Evolutionary conservation across 2,797 vertebrate genomes (phyloP).

Genomic region (Anomalospiza imberbis): DNA sequence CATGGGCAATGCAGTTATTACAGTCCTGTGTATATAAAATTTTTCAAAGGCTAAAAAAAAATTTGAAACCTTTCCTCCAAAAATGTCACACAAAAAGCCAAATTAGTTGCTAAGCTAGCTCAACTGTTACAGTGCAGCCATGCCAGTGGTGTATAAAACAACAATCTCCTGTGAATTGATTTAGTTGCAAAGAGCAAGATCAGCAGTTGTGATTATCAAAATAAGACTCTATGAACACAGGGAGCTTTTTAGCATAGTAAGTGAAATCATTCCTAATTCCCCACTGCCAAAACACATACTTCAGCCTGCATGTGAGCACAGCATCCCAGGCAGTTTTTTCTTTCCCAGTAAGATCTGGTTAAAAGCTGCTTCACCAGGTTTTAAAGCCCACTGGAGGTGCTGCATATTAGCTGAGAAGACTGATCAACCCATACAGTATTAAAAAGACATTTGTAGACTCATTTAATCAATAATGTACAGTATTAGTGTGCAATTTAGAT

Average conservation of each 20-base stretch:
- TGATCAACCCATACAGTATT: conserved; percentile 59
- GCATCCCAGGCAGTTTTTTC: not conserved
- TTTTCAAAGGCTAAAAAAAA: not conserved
- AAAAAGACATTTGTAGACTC: conserved; percentile 66
- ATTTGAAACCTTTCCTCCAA: not conserved
- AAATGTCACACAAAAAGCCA: not conserved
- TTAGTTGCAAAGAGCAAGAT: not conserved
- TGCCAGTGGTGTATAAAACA: not conserved
- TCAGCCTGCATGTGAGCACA: accelerated
- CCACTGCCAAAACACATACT: not conserved
- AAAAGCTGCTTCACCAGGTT: conserved; percentile 36
- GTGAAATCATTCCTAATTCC: conserved; percentile 14
- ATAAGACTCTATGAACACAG: not conserved
- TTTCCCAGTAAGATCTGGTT: not conserved
- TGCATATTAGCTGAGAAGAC: conserved; percentile 51
- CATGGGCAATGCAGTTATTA: not conserved
- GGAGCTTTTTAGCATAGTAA: conserved; percentile 6
- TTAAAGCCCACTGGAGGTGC: conserved; percentile 40
- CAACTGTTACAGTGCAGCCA: not conserved
- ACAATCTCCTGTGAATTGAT: not conserved
- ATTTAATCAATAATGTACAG: conserved; percentile 64
- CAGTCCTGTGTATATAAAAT: not conserved
- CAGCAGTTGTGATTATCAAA: not conserved
- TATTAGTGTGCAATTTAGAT: conserved; percentile 57
- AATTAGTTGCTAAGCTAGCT: not conserved